Evolutionary conservation across 2,113 vertebrate genomes (phyloP).

Genomic region (Melanerpes formicivorus): DNA sequence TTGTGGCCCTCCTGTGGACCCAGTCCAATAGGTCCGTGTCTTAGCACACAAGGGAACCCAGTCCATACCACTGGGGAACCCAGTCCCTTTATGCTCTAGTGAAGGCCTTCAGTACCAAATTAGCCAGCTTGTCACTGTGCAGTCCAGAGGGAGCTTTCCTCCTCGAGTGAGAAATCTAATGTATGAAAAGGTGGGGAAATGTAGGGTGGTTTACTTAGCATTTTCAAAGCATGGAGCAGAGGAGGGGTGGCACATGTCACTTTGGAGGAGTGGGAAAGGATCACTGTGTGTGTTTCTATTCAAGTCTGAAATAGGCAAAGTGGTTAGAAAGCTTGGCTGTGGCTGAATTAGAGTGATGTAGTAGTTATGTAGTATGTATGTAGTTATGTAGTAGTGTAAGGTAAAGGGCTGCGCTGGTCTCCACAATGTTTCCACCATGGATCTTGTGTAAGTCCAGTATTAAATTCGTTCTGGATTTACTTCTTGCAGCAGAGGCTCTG

Average conservation of each 20-base stretch:
- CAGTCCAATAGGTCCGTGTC: background rate
- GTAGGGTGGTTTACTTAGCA: background rate
- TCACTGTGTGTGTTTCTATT: background rate
- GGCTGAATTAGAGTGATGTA: too few relatives aligned
- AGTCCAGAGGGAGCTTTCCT: background rate
- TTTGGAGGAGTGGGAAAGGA: background rate
- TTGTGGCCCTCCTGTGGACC: rapidly evolving
- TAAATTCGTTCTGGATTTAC: background rate
- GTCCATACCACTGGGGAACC: conserved; percentile 49
- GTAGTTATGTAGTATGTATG: too few relatives aligned
- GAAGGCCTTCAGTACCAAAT: background rate
- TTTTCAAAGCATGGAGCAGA: background rate
- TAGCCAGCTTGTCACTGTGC: background rate
- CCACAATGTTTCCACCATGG: background rate
- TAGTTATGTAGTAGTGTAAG: too few relatives aligned
- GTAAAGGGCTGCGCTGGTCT: background rate
- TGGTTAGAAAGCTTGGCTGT: background rate
- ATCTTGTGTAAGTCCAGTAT: background rate
- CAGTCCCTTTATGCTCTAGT: background rate
- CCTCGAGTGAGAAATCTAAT: background rate
- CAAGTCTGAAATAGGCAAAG: background rate
- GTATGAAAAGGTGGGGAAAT: background rate
- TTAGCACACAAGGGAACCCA: rapidly evolving
- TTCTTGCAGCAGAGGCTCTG: background rate
- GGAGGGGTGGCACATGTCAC: background rate